phyloP scores from a whole-genome alignment of 2,888 invertebrate species.

The Strigamia transsilvanica region DNA sequence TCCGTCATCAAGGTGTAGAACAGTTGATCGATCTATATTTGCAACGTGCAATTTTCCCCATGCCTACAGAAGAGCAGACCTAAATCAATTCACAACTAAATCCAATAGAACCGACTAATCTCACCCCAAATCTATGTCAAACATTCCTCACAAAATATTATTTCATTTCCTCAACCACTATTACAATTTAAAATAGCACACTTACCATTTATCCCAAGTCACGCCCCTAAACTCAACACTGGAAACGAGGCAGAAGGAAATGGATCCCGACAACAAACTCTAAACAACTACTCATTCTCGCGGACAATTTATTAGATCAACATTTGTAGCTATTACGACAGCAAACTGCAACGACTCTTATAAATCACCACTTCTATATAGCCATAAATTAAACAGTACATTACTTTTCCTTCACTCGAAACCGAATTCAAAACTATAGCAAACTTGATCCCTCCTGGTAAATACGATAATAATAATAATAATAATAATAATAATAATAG shows the following conservation, averaged over 20 bases:
- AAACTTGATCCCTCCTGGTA: not conserved
- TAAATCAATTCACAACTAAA: no score
- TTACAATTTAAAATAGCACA: not conserved
- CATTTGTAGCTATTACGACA: conserved; percentile 43
- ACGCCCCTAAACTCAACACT: conserved; percentile 7
- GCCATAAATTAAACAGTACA: conserved; percentile 6
- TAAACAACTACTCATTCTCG: conserved; percentile 37
- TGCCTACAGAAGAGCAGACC: no score
- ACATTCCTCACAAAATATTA: not conserved
- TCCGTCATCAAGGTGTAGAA: no score
- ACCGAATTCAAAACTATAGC: not conserved
- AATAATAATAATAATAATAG: not conserved
- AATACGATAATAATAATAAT: not conserved
- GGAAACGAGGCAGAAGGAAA: conserved; percentile 20
- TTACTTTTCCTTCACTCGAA: not conserved
- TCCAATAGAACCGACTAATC: no score
- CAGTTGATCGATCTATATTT: no score
- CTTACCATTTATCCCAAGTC: not conserved
- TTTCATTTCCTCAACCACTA: not conserved
- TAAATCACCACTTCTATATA: conserved; percentile 32
- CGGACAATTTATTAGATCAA: conserved; percentile 47
- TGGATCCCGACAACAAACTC: conserved; percentile 13
- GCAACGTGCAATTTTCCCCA: no score
- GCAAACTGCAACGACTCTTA: conserved; percentile 5
- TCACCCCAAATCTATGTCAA: no score